phyloP scores from a whole-genome alignment of 2,797 vertebrate species.

The Cossypha dichroa region DNA sequence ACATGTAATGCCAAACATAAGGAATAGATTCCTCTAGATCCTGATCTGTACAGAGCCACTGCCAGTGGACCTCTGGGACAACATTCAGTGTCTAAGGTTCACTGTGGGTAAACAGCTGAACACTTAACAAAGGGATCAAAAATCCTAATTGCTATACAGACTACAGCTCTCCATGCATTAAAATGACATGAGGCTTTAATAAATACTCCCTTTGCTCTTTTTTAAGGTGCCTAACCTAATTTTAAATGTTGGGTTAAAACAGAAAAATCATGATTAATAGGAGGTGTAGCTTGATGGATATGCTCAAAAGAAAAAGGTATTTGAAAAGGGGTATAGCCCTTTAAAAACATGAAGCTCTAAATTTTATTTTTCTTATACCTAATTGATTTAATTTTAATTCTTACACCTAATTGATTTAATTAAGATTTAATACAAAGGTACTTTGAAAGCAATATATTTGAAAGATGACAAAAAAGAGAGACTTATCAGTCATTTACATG shows the following conservation, averaged over 20 bases:
- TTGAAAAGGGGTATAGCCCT: background rate
- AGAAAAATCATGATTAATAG: background rate
- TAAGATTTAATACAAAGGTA: background rate
- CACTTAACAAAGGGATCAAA: background rate
- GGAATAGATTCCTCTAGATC: background rate
- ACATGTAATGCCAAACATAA: background rate
- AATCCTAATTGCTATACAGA: background rate
- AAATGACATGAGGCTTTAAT: background rate
- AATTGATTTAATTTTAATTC: background rate
- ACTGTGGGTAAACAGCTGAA: background rate
- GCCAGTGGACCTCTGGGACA: background rate
- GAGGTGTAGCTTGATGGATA: background rate
- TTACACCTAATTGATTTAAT: background rate
- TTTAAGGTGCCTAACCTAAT: background rate
- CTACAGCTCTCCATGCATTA: background rate
- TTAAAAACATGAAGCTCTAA: background rate
- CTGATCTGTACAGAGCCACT: background rate
- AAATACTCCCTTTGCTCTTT: background rate
- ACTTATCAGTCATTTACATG: background rate
- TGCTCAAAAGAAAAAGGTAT: background rate
- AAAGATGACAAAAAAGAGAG: background rate
- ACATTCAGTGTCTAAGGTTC: background rate
- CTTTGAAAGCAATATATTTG: background rate
- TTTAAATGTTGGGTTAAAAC: background rate
- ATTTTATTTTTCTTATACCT: background rate